Conservation (phyloP, 2,888 invertebrate species). For the Aethes cnicana region DNA sequence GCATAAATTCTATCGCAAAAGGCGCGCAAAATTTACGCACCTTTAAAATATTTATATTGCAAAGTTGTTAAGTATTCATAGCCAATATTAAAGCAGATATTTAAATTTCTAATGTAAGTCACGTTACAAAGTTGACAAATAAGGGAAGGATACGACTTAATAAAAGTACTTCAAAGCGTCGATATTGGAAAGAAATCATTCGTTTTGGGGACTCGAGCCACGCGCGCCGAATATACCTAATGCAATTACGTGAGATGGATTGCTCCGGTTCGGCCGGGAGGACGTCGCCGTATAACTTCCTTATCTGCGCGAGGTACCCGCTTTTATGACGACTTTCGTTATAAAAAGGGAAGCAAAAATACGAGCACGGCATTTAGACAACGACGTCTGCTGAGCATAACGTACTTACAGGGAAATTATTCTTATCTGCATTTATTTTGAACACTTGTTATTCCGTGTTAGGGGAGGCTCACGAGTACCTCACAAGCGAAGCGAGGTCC, state of each 20-base stretch:
- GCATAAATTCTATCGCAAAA: too few relatives aligned
- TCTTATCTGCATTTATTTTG: constrained; percentile 28
- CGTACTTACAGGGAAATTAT: constrained; percentile 29
- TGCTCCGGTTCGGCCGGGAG: constrained; percentile 54
- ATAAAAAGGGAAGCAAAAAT: constrained; percentile 55
- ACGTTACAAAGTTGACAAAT: constrained; percentile 18
- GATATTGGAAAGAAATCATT: constrained; percentile 53
- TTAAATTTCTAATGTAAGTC: constrained; percentile 7
- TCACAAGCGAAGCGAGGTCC: too few relatives aligned
- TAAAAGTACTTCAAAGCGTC: constrained; percentile 41
- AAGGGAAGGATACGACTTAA: constrained; percentile 33
- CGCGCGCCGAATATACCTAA: constrained; percentile 59
- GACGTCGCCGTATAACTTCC: constrained; percentile 56
- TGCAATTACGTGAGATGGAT: constrained; percentile 70
- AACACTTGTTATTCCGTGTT: constrained; percentile 16
- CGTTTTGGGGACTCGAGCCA: constrained; percentile 49
- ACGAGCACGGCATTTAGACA: constrained; percentile 31
- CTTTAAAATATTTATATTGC: background rate
- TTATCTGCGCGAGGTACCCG: constrained; percentile 49
- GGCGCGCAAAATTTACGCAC: background rate
- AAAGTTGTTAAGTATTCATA: constrained; percentile 16
- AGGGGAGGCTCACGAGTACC: background rate
- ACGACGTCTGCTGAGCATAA: constrained; percentile 26
- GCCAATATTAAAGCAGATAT: constrained; percentile 11
- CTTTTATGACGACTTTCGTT: constrained; percentile 54